Base-by-base conservation (phyloP, 2,797 vertebrate species). In the Pogoniulus pusillus region DNA sequence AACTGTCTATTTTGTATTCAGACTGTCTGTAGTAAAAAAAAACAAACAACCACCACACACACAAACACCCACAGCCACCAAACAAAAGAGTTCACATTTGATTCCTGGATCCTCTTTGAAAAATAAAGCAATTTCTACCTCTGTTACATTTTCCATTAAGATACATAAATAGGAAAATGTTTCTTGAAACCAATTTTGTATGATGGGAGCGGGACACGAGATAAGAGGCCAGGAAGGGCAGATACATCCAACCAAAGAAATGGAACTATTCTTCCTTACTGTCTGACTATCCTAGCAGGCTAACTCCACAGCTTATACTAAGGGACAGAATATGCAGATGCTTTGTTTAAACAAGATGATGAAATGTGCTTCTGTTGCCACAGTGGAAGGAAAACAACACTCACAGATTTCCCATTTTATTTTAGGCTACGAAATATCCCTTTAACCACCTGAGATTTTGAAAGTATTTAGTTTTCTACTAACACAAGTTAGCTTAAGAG, bases 21-120 rank as follows among this genome's bases (percentile, higher is more conserved):
- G 7, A 41, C 37, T 32, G 24, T 15, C 75, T 20, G 14, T 3
- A 63, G 41, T 3, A 1, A 20, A 19, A 19, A 18, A n/a, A 1
- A 20, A 19, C 16, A 18, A n/a, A 19, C 45, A 19, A 47, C 45
- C 22, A 49, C 20, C 22, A 49, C 20, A 49, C 23, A 49, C 22
- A 47, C 19, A 47, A 47, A 47, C 6, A 6, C 18, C 18, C 43
- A 26, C 17, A 8, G 2, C 0, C 0, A 22, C 41, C 64, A 70
- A 62, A 45, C 3, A 17, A 54, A 49, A 49, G 47, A 24, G 8
- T 17, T 85, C 64, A 30, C 7, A 75, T 63, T 35, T 54, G 57
- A 66, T 11, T 59, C n/a, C 6, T 32, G 3, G 0, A 53, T 62
- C 41, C 39, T 32, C 23, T 37, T 60, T 51, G 18, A 80, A 65